Evolutionary conservation across 2,113 vertebrate species (phyloP).

Genomic region (Cyphomyrus discorhynchus): DNA sequence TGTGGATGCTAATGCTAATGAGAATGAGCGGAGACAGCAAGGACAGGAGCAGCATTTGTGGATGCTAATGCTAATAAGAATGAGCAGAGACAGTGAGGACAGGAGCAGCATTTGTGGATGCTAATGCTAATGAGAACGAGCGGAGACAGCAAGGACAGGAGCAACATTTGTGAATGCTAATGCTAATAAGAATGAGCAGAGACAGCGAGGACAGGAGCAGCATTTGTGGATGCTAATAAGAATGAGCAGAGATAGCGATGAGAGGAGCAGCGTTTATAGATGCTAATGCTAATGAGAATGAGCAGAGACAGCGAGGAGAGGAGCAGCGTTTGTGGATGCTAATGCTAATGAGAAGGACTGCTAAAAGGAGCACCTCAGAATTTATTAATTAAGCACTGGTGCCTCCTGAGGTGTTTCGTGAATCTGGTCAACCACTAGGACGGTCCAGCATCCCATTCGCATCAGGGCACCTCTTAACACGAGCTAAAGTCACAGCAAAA

Average conservation of each 20-base stretch:
- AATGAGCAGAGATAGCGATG: neutral
- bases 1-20: too few relatives aligned
- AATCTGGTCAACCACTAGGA: neutral
- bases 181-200: neutral
- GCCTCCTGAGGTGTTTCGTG: neutral
- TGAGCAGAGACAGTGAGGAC: too few relatives aligned
- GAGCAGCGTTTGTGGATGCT: neutral
- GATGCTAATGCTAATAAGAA: too few relatives aligned
- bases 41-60: too few relatives aligned
- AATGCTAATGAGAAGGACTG: neutral
- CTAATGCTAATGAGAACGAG: too few relatives aligned
- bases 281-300: neutral
- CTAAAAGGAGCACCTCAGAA: neutral
- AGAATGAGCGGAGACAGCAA: too few relatives aligned
- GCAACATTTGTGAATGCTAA: neutral
- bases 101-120: too few relatives aligned
- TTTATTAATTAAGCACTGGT: neutral
- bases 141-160: neutral
- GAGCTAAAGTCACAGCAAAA: neutral
- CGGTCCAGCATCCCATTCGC: neutral
- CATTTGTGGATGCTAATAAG: neutral
- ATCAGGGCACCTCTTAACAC: neutral
- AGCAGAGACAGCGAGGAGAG: neutral
- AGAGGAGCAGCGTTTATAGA: neutral
- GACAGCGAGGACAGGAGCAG: too few relatives aligned